phyloP scores from a whole-genome alignment of 2,113 vertebrate species.

The Peucedramus taeniatus region DNA sequence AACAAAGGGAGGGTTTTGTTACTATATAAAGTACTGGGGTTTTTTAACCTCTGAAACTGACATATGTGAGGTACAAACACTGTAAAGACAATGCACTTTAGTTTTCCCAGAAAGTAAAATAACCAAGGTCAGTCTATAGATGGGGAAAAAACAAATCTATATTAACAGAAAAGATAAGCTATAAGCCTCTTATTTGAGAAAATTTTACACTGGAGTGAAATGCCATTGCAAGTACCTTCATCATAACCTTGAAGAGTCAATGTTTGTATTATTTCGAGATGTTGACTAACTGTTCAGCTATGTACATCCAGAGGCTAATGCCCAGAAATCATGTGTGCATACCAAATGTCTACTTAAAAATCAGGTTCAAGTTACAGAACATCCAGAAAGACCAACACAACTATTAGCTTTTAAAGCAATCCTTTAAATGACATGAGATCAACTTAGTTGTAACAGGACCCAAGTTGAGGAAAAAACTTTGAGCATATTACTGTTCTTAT shows the following conservation, averaged over 20 bases:
- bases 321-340: not conserved
- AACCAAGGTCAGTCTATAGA: not conserved
- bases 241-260: not conserved
- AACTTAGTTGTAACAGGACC: not conserved
- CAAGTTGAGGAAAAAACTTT: not conserved
- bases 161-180: not conserved
- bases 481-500: not conserved
- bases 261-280: not conserved
- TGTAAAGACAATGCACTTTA: not conserved
- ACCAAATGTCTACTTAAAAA: not conserved
- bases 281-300: not conserved
- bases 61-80: not conserved
- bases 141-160: not conserved
- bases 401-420: not conserved
- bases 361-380: not conserved
- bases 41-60: not conserved
- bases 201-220: not conserved
- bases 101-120: slow-evolving; percentile 9
- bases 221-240: not conserved
- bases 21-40: not conserved
- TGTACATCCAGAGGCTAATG: not conserved
- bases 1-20: not conserved
- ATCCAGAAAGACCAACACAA: not conserved
- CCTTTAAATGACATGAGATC: not conserved
- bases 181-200: not conserved